These are phyloP conservation scores for Aix galericulata DNA, from an alignment of 2,113 vertebrate genomes.

Conservation along the genomic window DNA sequence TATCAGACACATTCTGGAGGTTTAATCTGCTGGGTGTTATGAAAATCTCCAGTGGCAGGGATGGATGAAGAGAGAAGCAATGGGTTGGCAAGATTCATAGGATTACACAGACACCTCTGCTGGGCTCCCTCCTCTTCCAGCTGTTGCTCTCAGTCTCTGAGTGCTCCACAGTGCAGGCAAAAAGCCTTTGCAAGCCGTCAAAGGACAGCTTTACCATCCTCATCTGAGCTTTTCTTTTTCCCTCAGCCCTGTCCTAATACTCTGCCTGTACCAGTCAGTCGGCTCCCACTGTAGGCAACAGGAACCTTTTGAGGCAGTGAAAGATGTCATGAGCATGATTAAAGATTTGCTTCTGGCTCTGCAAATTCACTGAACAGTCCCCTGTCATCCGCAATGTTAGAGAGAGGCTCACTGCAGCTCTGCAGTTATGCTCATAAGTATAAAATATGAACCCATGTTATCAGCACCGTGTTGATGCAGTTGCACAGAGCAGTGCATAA, in stretches of 20 bases:
- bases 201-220: background rate
- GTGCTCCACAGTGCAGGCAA: background rate
- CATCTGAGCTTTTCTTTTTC: background rate
- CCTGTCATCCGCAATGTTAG: background rate
- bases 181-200: background rate
- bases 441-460: background rate
- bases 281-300: rapidly evolving
- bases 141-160: background rate
- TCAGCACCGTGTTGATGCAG: background rate
- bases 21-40: background rate
- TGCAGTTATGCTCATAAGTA: background rate
- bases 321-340: rapidly evolving
- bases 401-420: background rate
- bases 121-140: background rate
- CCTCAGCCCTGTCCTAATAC: background rate
- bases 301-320: background rate
- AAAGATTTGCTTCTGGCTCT: background rate
- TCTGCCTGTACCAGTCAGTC: background rate
- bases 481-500: background rate
- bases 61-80: background rate
- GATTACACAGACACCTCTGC: background rate
- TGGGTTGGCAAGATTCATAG: background rate
- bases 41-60: background rate
- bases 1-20: background rate
- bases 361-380: background rate